These are phyloP conservation scores for Amazona vittata DNA, from an alignment of 2,113 vertebrate species.

Conservation along the genomic window DNA sequence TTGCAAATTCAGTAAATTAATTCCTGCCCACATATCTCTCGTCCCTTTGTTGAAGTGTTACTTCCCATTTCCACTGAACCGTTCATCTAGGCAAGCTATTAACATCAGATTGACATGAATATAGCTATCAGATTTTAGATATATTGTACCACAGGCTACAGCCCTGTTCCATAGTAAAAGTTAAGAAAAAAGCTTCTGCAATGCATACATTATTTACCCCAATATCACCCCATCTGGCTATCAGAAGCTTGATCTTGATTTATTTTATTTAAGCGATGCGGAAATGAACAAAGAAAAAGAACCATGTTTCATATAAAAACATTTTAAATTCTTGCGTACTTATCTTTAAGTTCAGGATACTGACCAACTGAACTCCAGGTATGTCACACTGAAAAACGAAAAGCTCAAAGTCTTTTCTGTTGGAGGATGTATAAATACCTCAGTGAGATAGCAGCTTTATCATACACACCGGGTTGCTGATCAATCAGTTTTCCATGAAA, in stretches of 20 bases:
- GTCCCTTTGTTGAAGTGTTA: not conserved
- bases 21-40: not conserved
- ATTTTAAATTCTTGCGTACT: not conserved
- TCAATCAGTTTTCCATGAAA: not conserved
- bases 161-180: not conserved
- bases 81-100: not conserved
- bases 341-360: not conserved
- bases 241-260: conserved; percentile 42
- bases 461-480: not conserved
- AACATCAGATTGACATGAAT: not conserved
- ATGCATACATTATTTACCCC: conserved; percentile 37
- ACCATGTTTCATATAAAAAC: not conserved
- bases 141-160: conserved; percentile 15
- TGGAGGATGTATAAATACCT: not conserved
- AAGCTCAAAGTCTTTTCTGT: not conserved
- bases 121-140: not conserved
- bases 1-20: not conserved
- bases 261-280: not conserved
- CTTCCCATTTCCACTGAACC: not conserved
- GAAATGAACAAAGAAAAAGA: not conserved
- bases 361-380: not conserved
- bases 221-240: conserved; percentile 28
- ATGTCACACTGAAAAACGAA: not conserved
- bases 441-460: not conserved
- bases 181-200: conserved; percentile 46